Conservation (phyloP, 2,113 vertebrate species). For the Macroglossus sobrinus region DNA sequence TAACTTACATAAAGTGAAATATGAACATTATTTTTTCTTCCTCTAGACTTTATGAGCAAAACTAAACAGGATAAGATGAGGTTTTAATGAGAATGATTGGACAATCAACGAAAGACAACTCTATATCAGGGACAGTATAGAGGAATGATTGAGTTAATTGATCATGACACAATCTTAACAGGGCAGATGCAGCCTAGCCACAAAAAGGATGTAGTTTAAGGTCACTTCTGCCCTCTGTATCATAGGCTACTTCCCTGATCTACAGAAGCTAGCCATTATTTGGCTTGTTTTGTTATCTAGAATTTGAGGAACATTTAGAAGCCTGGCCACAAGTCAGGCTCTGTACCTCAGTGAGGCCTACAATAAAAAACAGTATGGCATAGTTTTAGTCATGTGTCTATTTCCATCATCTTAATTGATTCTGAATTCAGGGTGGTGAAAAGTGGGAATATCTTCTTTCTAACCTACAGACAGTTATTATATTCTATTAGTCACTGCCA, state of each 20-base stretch:
- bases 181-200: too few species aligned
- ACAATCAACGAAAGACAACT: neutral
- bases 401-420: neutral
- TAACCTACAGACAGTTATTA: neutral
- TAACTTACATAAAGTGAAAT: neutral
- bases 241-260: fast-evolving
- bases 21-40: neutral
- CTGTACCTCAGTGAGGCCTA: neutral
- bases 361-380: neutral
- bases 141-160: neutral
- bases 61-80: neutral
- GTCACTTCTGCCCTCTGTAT: neutral
- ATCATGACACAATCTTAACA: neutral
- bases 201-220: neutral
- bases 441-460: neutral
- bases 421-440: neutral
- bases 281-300: neutral
- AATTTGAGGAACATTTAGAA: neutral
- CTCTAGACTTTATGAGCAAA: neutral
- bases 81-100: neutral
- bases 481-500: neutral
- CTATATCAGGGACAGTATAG: neutral
- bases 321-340: neutral
- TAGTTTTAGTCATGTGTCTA: neutral
- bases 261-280: neutral